These are phyloP conservation scores for Notarius quadriscutis DNA, from an alignment of 2,113 vertebrate genomes.

Conservation along the genomic window DNA sequence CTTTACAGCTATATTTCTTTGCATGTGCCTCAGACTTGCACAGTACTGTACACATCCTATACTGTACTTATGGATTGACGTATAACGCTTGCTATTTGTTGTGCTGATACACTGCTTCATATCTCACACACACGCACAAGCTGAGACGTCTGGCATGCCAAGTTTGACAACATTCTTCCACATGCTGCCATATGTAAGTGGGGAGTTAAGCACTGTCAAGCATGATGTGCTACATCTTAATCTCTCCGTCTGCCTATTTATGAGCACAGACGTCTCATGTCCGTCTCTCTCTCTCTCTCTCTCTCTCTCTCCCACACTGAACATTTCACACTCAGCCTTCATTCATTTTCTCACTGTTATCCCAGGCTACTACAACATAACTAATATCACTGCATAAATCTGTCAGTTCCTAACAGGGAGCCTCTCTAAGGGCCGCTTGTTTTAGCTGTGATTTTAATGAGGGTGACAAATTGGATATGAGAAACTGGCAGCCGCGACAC, in stretches of 20 bases:
- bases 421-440: constrained; percentile 70
- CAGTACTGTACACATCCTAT: too few species aligned
- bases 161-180: constrained; percentile 65
- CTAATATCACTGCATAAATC: constrained; percentile 69
- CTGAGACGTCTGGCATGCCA: constrained; percentile 45
- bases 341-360: constrained; percentile 66
- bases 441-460: constrained; percentile 69
- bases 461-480: constrained; percentile 74
- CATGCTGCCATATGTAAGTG: constrained; percentile 65
- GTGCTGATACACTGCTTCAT: constrained; percentile 23
- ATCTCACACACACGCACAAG: background rate
- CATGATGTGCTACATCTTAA: constrained; percentile 59
- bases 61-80: background rate
- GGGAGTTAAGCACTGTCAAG: constrained; percentile 58
- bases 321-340: constrained; percentile 66
- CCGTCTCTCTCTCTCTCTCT: constrained; percentile 53
- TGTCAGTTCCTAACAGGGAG: constrained; percentile 54
- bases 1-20: too few species aligned
- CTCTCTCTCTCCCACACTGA: constrained; percentile 58
- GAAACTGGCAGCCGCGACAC: constrained; percentile 66
- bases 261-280: constrained; percentile 15
- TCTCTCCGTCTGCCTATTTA: constrained; percentile 68
- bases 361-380: constrained; percentile 27
- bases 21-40: too few species aligned
- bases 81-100: background rate